A percentile compares a stretch with the other conserved stretches of the same genome.
These are phyloP conservation scores for Paraplagusia blochii DNA, from an alignment of 2,113 vertebrate genomes.

Conservation along the genomic window DNA sequence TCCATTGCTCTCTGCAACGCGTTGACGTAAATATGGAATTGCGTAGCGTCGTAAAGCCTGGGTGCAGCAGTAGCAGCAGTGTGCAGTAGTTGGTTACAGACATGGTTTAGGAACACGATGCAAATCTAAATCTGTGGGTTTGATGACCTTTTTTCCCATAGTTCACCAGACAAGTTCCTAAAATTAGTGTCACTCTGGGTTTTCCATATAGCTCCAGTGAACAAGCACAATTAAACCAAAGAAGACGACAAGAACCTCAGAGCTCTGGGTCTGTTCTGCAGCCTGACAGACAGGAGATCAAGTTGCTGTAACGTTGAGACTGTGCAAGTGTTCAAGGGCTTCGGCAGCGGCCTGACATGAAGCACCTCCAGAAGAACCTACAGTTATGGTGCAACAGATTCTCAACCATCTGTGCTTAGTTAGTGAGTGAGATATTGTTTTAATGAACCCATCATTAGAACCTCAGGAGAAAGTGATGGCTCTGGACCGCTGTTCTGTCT, in stretches of 20 bases:
- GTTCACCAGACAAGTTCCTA: conserved; percentile 27
- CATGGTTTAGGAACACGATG: neutral
- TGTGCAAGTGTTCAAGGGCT: conserved; percentile 31
- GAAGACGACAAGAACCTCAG: conserved; percentile 29
- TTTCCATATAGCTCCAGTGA: conserved; percentile 29
- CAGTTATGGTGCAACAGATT: conserved; percentile 34
- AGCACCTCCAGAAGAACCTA: conserved; percentile 36
- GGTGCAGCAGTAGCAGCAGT: conserved; percentile 11
- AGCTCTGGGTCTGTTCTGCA: conserved; percentile 27
- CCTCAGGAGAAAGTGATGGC: conserved; percentile 33
- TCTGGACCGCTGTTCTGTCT: conserved; percentile 15
- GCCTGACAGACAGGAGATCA: conserved; percentile 45
- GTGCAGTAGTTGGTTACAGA: no score
- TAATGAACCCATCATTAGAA: conserved; percentile 63
- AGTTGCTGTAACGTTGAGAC: conserved; percentile 47
- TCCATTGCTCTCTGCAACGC: conserved; percentile 28
- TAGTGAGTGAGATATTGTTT: conserved; percentile 51
- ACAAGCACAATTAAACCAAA: conserved; percentile 44
- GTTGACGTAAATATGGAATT: conserved; percentile 11
- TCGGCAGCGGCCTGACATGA: conserved; percentile 48
- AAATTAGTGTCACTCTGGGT: conserved; percentile 41
- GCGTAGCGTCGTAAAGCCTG: conserved; percentile 24
- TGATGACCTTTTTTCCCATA: conserved; percentile 4
- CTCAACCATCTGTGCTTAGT: conserved; percentile 58
- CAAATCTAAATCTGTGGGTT: neutral